phyloP scores from a whole-genome alignment of 2,888 invertebrate species.

The Drosophila diplacantha region DNA sequence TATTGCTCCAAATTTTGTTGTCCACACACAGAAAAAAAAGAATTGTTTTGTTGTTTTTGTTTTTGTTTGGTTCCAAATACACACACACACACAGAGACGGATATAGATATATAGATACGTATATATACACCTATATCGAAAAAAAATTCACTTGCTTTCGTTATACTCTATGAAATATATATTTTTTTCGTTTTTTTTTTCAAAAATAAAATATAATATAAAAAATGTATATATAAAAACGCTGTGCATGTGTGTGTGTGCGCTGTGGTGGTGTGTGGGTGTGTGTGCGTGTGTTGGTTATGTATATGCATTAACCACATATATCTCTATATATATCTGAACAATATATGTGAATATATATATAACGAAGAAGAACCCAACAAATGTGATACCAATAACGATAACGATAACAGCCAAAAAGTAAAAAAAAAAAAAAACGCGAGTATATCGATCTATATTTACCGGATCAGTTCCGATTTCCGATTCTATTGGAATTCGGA shows the following conservation, averaged over 20 bases:
- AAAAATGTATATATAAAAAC: slow-evolving; percentile 7
- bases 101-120: slow-evolving; percentile 33
- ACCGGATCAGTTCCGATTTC: slow-evolving; percentile 37
- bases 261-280: slow-evolving; percentile 27
- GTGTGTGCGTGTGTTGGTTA: slow-evolving; percentile 46
- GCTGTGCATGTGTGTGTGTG: slow-evolving; percentile 42
- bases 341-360: slow-evolving; percentile 28
- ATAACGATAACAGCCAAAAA: slow-evolving; percentile 11
- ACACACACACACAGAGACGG: slow-evolving; percentile 23
- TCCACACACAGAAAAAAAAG: slow-evolving; percentile 45
- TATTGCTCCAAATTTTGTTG: slow-evolving; percentile 62
- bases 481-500: slow-evolving; percentile 22
- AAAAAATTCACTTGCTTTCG: slow-evolving; percentile 45
- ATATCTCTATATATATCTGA: slow-evolving; percentile 31
- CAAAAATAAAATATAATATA: slow-evolving; percentile 31
- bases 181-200: slow-evolving; percentile 49
- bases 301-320: slow-evolving; percentile 30
- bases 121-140: slow-evolving; percentile 18
- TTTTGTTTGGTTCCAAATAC: slow-evolving; percentile 60
- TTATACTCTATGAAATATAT: slow-evolving; percentile 44
- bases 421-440: slow-evolving; percentile 8
- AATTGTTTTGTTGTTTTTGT: slow-evolving; percentile 60
- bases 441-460: slow-evolving; percentile 32
- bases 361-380: slow-evolving; percentile 25
- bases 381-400: slow-evolving; percentile 35